Conservation (phyloP, 2,797 vertebrate species). For the Acrocephalus scirpaceus region DNA sequence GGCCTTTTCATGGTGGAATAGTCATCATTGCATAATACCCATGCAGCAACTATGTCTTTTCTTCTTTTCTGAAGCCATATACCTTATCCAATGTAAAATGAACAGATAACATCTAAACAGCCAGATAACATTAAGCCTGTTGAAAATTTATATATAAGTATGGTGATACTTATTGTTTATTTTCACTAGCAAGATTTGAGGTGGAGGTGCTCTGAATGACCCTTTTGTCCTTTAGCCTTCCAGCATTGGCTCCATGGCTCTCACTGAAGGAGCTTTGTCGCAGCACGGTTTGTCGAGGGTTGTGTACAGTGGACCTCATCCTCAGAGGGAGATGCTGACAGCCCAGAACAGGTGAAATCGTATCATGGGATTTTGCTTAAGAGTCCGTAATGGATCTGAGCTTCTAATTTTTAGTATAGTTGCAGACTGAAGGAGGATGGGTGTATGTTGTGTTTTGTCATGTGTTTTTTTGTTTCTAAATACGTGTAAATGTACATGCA, state of each 20-base stretch:
- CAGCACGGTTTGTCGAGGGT: slow-evolving; percentile 94
- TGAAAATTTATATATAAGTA: neutral
- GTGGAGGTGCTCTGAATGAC: neutral
- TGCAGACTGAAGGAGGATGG: neutral
- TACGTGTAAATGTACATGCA: fast-evolving
- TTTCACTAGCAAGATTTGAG: neutral
- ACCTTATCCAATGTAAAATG: neutral
- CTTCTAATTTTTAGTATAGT: neutral
- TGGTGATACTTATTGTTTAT: fast-evolving
- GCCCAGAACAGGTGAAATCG: slow-evolving; percentile 91
- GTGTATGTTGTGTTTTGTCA: neutral
- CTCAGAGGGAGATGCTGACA: slow-evolving; percentile 95
- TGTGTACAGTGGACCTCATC: slow-evolving; percentile 94
- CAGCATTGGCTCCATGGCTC: slow-evolving; percentile 92
- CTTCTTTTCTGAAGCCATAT: neutral
- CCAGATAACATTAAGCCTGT: neutral
- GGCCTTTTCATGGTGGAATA: neutral
- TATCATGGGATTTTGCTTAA: neutral
- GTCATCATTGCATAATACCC: neutral
- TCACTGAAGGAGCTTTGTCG: slow-evolving; percentile 94
- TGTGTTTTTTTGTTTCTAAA: neutral
- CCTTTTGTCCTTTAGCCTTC: slow-evolving; percentile 84
- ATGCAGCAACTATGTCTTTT: neutral
- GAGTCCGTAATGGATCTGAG: neutral
- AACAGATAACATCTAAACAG: neutral